phyloP scores from a whole-genome alignment of 2,888 invertebrate species.

The Calephelis perditalis region DNA sequence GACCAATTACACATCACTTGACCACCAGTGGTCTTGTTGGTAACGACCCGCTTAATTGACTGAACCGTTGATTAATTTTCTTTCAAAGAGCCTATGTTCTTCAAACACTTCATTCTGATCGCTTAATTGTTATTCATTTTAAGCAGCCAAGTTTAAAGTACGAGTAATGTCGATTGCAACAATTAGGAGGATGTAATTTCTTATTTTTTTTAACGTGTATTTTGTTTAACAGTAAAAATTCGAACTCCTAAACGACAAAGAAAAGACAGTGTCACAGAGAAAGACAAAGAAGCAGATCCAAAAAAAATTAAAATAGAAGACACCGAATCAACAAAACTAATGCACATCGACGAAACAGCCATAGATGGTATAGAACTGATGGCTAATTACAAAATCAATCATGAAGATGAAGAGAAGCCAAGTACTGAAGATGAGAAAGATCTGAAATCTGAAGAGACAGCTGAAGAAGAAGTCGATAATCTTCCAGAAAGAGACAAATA shows the following conservation, averaged over 20 bases:
- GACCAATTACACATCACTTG: too few relatives aligned
- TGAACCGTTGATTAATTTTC: too few relatives aligned
- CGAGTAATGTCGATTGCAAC: too few relatives aligned
- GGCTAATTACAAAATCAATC: slow-evolving; percentile 57
- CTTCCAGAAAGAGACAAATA: slow-evolving; percentile 38
- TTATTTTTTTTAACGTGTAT: not conserved
- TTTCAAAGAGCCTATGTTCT: too few relatives aligned
- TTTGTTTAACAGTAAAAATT: slow-evolving; percentile 49
- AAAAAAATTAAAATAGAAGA: slow-evolving; percentile 64
- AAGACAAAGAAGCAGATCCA: slow-evolving; percentile 59
- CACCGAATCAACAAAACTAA: slow-evolving; percentile 42
- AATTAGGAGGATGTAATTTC: not conserved
- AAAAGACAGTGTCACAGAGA: slow-evolving; percentile 78
- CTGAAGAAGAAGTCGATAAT: slow-evolving; percentile 50
- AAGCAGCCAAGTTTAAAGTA: too few relatives aligned
- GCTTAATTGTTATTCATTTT: too few relatives aligned
- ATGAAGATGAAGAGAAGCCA: slow-evolving; percentile 61
- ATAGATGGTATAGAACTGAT: slow-evolving; percentile 72
- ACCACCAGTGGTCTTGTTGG: too few relatives aligned
- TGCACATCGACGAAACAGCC: slow-evolving; percentile 69
- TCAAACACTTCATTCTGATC: too few relatives aligned
- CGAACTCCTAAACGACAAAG: slow-evolving; percentile 72
- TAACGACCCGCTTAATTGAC: too few relatives aligned
- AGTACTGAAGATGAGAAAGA: slow-evolving; percentile 65
- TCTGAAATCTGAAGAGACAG: slow-evolving; percentile 48